These are phyloP conservation scores for Micronycteris hirsuta DNA, from an alignment of 2,113 vertebrate species.

Conservation along the genomic window DNA sequence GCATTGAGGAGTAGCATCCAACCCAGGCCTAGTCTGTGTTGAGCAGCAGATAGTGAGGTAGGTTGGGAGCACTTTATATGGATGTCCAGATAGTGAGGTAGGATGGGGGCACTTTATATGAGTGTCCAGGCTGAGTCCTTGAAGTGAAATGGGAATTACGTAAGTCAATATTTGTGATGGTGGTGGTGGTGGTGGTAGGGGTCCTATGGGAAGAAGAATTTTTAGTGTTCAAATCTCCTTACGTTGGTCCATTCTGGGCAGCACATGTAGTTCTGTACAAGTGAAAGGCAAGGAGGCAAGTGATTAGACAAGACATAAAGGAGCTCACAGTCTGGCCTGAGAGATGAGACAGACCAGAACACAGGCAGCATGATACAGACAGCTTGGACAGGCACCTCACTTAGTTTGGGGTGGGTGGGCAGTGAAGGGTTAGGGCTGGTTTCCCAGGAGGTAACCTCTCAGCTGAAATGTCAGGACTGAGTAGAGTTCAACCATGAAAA, in stretches of 20 bases:
- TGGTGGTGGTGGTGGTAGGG: too few relatives aligned
- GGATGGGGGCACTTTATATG: neutral
- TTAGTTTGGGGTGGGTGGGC: too few relatives aligned
- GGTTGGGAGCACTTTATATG: neutral
- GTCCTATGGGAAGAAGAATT: neutral
- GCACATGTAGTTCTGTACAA: neutral
- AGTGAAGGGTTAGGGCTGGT: neutral
- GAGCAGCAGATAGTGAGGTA: neutral
- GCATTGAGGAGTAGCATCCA: too few relatives aligned
- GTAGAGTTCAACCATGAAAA: neutral
- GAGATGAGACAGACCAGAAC: neutral
- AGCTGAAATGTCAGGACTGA: neutral
- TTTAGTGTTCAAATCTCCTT: neutral
- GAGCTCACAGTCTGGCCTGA: neutral
- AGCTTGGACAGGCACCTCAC: neutral
- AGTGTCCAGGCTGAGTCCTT: neutral
- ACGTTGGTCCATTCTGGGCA: neutral
- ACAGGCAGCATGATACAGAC: fast-evolving
- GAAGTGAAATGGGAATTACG: neutral
- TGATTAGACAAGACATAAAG: neutral
- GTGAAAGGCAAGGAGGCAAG: neutral
- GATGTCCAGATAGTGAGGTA: neutral
- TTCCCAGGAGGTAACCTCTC: neutral
- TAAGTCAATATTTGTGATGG: neutral
- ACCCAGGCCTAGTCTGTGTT: neutral